phyloP scores from a whole-genome alignment of 2,888 invertebrate species.

The Cheilosia scutellata region DNA sequence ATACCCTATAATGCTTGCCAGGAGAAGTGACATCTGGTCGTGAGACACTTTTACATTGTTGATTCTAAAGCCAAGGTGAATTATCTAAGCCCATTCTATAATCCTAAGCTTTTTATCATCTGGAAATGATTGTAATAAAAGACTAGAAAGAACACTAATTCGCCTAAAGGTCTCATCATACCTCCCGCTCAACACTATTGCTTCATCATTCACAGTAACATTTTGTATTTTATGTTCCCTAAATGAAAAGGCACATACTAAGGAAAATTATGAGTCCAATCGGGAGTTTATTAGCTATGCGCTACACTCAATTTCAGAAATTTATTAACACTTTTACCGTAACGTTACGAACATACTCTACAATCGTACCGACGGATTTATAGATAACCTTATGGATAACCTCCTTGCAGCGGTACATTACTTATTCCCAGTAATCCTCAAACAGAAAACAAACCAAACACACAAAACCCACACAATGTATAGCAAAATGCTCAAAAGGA shows the following conservation, averaged over 20 bases:
- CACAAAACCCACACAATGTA: slow-evolving; percentile 13
- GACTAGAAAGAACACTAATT: too few species aligned
- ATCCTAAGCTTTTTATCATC: too few species aligned
- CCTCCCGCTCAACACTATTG: neutral
- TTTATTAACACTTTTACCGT: slow-evolving; percentile 62
- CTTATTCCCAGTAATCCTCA: slow-evolving; percentile 50
- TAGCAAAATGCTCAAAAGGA: slow-evolving; percentile 45
- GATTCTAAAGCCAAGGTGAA: too few species aligned
- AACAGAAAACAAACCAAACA: slow-evolving; percentile 5
- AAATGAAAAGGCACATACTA: slow-evolving; percentile 6
- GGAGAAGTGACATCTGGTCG: too few species aligned
- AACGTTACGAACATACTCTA: slow-evolving; percentile 30
- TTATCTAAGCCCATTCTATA: too few species aligned
- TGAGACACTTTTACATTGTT: too few species aligned
- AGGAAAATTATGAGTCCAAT: slow-evolving; percentile 36
- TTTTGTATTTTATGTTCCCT: neutral
- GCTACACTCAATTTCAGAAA: slow-evolving; percentile 50
- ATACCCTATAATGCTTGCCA: too few species aligned
- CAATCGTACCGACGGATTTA: slow-evolving; percentile 55
- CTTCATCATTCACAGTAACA: neutral
- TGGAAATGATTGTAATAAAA: too few species aligned
- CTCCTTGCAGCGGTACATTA: slow-evolving; percentile 68
- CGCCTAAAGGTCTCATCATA: too few species aligned
- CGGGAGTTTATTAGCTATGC: slow-evolving; percentile 36
- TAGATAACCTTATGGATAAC: slow-evolving; percentile 67